Evolutionary conservation across 2,888 invertebrate genomes (phyloP), one percentile per base, ranked within the genome.

Genomic region (Leptinotarsa juncta): DNA sequence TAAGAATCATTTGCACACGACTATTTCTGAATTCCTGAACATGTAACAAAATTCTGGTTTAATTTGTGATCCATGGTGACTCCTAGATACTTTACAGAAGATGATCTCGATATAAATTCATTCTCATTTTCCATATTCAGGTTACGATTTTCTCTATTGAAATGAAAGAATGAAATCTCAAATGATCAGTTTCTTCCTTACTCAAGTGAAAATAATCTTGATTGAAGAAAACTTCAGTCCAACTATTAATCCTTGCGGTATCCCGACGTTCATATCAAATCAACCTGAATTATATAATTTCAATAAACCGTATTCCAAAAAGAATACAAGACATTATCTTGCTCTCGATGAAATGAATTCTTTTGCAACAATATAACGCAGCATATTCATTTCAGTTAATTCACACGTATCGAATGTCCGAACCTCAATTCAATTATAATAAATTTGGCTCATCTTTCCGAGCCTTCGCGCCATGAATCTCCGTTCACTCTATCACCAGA

Each of bases 401-500:
- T 57, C 57, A 12, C 20, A 4, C 57, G 23, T 18, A 23, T 57
- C 23, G 20, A 57, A 57, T 57, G 57, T 26, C 57, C 57, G 57
- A 57, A 57, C 57, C 15, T 57, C 20, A 20, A 14, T 57, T 23
- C 23, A 23, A 57, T 57, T 23, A 23, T 20, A 57, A 57, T 57
- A 57, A 57, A 57, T 12, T 57, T 57, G 57, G 23, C 57, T 57
- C 16, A n/a, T n/a, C 57, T 18, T 12, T 18, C 53, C 53, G 14
- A 53, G 23, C 23, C 20, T 15, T 23, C 57, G 57, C 57, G 20
- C 57, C 57, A 57, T 57, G 57, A 57, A 57, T 57, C 57, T 57
- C 26, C 57, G 20, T 57, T 23, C 57, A n/a, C 42, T 42, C 62
- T 32, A 42, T 62, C 62, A 62, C 62, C 12, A 42, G 42, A 62